These are phyloP conservation scores for Pseudomyrmex sp. DNA, from an alignment of 1,140 invertebrate genomes.

Conservation along the genomic window DNA sequence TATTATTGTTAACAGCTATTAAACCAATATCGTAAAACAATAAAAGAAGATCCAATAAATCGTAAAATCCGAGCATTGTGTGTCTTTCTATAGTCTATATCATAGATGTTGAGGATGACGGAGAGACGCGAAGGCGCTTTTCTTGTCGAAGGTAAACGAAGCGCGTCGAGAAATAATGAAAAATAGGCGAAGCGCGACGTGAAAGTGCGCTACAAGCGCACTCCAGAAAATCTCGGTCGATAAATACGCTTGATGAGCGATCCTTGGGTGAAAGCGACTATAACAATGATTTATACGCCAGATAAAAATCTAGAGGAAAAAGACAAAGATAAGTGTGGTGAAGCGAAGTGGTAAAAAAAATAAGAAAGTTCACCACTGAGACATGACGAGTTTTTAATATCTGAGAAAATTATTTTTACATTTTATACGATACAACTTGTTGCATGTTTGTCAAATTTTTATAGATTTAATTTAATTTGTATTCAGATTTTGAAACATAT, in stretches of 20 bases:
- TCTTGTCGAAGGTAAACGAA: slow-evolving; percentile 68
- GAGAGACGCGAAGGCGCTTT: slow-evolving; percentile 22
- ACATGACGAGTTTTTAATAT: not conserved
- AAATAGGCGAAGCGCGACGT: slow-evolving; percentile 64
- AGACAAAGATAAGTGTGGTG: not conserved
- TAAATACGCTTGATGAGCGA: slow-evolving; percentile 66
- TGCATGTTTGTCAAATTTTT: not conserved
- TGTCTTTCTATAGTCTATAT: not conserved
- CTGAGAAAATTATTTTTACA: not conserved
- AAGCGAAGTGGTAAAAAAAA: not conserved
- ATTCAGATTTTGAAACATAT: too few species aligned
- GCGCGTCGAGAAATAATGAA: slow-evolving; percentile 60
- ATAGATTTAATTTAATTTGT: not conserved
- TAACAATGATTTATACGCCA: slow-evolving; percentile 50
- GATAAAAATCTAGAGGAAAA: slow-evolving; percentile 38
- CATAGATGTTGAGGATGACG: slow-evolving; percentile 6
- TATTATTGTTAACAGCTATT: not conserved
- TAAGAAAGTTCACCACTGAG: not conserved
- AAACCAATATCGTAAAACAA: not conserved
- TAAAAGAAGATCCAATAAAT: too few species aligned
- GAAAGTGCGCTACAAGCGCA: slow-evolving; percentile 63
- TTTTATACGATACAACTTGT: not conserved
- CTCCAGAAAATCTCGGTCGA: slow-evolving; percentile 70
- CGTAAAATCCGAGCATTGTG: too few species aligned
- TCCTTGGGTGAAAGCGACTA: slow-evolving; percentile 69